phyloP scores from a whole-genome alignment of 2,797 vertebrate species.

The Spinibarbus caldwelli region DNA sequence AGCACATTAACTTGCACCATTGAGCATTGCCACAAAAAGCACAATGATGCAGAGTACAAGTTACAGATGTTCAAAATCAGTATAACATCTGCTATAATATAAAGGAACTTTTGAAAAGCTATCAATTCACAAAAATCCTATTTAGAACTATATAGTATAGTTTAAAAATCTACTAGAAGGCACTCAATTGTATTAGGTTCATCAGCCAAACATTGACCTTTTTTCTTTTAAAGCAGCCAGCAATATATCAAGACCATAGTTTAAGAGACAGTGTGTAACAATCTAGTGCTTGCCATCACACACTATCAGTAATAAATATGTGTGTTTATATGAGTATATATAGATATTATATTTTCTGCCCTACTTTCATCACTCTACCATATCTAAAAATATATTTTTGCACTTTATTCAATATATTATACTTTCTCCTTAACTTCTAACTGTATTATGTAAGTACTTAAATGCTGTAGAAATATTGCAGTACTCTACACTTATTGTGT shows the following conservation, averaged over 20 bases:
- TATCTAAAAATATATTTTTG: conserved; percentile 18
- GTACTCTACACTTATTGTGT: background rate
- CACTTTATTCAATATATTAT: background rate
- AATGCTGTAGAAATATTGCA: background rate
- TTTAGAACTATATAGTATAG: background rate
- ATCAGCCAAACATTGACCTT: background rate
- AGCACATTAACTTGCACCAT: conserved; percentile 5
- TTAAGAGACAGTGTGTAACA: conserved; percentile 15
- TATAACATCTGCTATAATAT: background rate
- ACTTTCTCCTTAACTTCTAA: background rate
- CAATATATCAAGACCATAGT: conserved; percentile 23
- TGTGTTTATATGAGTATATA: conserved; percentile 10
- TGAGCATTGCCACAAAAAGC: background rate
- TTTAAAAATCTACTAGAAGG: background rate
- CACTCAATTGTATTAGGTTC: background rate
- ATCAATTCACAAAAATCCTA: background rate
- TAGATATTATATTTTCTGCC: background rate
- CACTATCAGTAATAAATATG: conserved; percentile 15
- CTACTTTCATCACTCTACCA: background rate
- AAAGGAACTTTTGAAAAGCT: background rate
- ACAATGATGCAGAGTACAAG: background rate
- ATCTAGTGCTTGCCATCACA: conserved; percentile 7
- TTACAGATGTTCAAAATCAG: background rate
- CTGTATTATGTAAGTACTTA: background rate
- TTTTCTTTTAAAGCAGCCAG: background rate